Base-by-base conservation (phyloP, 2,113 vertebrate genomes). In the Paradoxurus hermaphroditus region DNA sequence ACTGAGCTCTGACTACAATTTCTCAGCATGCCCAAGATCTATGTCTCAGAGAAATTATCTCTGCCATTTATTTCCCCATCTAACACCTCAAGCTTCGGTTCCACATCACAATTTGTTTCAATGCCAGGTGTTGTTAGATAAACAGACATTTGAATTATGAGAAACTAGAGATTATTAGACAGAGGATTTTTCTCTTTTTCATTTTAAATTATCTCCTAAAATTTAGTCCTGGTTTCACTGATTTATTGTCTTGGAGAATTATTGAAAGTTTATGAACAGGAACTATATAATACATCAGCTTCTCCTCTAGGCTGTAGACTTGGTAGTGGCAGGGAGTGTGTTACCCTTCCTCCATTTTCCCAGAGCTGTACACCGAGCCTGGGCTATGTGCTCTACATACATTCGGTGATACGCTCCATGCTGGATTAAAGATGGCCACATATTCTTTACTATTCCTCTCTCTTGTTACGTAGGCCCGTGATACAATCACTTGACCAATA, bases 41-140 rank as follows among this genome's bases (percentile, higher is more conserved):
- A 70, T 94, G 97, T 91, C 93, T 96, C 90, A 98, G 96, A 98
- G 90, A 97, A 95, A 90, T 97, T 97, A 93, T 96, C 90, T 62
- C 46, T 98, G 97, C 93, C 81, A 91, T 97, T 98, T 89, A 67
- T 94, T 97, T 98, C 97, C 96, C 96, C 62, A 90, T 98, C 89
- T 95, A 96, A 95, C 91, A 81, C 75, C 53, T 87, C 72, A 95
- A 96, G 81, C 88, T 94, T 96, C 84, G 97, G 96, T 75, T 95
- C 59, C n/a, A 15, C 67, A 87, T 93, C 97, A 96, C 67, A 78
- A 87, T 95, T 89, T 97, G 98, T 98, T 97, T 98, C 72, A 10
- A 9, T 96, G 93, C 63, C 97, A 97, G 97, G 92, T 97, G 49
- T 59, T 97, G 49, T 96, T 96, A 85, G 77, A 93, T 96, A 98